A percentile compares a stretch with the other conserved stretches of the same genome.
Conservation (phyloP, 2,888 invertebrate genomes). For the Plebejus melissa region DNA sequence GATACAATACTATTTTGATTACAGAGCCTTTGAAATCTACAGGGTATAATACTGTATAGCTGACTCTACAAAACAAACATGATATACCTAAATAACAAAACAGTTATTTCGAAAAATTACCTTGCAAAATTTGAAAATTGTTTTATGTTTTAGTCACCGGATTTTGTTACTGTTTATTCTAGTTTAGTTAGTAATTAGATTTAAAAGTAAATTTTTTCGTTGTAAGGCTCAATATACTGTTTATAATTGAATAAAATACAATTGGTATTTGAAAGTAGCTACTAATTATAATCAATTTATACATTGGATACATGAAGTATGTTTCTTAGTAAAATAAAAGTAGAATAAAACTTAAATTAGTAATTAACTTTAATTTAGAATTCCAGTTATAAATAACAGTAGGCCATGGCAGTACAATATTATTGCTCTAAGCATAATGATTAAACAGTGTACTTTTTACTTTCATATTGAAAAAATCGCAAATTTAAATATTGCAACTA, state of each 20-base stretch:
- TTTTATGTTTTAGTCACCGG: not conserved
- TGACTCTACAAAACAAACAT: not conserved
- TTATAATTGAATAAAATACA: not conserved
- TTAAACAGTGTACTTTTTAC: not conserved
- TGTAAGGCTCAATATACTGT: not conserved
- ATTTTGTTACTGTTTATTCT: not conserved
- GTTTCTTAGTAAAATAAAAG: not conserved
- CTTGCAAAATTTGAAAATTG: not conserved
- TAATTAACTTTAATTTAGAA: not conserved
- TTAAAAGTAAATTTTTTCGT: constrained; percentile 2
- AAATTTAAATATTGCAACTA: not conserved
- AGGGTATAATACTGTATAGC: not conserved
- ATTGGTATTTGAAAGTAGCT: not conserved
- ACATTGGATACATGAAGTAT: not conserved
- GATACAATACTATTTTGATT: not conserved
- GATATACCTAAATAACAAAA: not conserved
- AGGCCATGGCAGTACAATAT: not conserved
- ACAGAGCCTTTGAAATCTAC: not conserved
- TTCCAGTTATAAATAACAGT: not conserved
- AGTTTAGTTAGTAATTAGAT: not conserved
- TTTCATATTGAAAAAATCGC: not conserved
- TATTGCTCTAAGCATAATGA: not conserved
- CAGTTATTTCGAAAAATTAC: not conserved
- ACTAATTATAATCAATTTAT: not conserved
- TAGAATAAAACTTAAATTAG: not conserved